Conservation (phyloP, 1,140 invertebrate species). For the Sarcophaga bullata region DNA sequence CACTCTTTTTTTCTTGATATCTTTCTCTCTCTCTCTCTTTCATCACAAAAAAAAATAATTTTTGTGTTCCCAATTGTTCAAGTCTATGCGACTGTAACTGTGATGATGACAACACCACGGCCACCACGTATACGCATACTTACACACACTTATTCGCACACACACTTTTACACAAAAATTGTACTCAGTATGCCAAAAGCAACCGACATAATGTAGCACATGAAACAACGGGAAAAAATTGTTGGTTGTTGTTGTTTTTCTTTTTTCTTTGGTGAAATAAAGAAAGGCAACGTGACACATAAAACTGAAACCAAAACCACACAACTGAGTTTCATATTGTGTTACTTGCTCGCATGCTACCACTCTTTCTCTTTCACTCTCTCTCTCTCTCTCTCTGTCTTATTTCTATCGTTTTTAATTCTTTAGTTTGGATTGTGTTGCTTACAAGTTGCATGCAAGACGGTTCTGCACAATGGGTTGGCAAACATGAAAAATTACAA, state of each 20-base stretch:
- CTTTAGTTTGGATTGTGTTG: neutral
- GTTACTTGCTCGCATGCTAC: too few species aligned
- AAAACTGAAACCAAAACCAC: constrained; percentile 38
- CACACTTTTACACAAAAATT: neutral
- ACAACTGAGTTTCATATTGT: neutral
- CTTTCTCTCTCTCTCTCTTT: too few species aligned
- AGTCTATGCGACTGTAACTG: too few species aligned
- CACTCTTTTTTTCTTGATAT: too few species aligned
- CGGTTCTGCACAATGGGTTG: neutral
- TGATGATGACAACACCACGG: neutral
- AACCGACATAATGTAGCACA: neutral
- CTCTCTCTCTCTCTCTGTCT: neutral
- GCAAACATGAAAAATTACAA: neutral
- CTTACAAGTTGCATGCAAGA: constrained; percentile 20
- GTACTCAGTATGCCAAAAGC: neutral
- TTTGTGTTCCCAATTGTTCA: neutral
- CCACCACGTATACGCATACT: neutral
- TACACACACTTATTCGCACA: neutral
- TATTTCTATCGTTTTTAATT: neutral
- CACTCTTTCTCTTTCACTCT: too few species aligned
- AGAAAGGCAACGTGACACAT: constrained; percentile 31
- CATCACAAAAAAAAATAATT: neutral
- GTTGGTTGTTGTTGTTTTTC: too few species aligned
- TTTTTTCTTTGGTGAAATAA: neutral
- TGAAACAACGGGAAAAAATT: neutral